Evolutionary conservation across 2,797 vertebrate species (phyloP).

Genomic region (Arnoldichthys spilopterus): DNA sequence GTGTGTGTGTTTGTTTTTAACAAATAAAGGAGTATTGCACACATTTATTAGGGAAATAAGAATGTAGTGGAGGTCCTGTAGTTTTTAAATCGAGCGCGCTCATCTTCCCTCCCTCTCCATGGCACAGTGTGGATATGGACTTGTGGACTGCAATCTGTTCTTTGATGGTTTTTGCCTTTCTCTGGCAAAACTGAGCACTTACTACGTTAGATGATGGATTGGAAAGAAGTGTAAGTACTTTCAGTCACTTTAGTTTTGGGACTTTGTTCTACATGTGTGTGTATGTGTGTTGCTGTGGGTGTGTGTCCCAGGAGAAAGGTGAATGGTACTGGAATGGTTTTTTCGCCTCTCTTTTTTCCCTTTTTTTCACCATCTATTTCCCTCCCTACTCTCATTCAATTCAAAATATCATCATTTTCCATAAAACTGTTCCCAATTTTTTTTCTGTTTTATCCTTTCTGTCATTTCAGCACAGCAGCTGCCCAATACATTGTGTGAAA

Average conservation of each 20-base stretch:
- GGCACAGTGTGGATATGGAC: slow-evolving; percentile 70
- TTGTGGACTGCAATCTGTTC: slow-evolving; percentile 71
- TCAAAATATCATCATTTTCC: too few species aligned
- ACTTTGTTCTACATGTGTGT: background rate
- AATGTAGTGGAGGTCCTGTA: slow-evolving; percentile 6
- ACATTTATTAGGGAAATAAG: background rate
- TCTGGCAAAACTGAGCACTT: slow-evolving; percentile 68
- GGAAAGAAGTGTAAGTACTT: slow-evolving; percentile 85
- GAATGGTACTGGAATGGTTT: background rate
- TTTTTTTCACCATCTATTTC: slow-evolving; percentile 5
- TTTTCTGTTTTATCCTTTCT: background rate
- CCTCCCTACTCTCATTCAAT: background rate
- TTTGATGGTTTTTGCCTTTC: slow-evolving; percentile 69
- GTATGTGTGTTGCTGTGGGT: slow-evolving; percentile 18
- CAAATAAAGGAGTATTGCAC: background rate
- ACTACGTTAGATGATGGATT: slow-evolving; percentile 82
- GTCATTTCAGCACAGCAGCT: background rate
- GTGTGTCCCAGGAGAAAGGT: slow-evolving; percentile 11
- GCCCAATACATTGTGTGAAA: background rate
- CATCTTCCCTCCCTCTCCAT: slow-evolving; percentile 60
- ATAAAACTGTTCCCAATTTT: background rate
- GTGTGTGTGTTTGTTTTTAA: background rate
- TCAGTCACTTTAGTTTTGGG: slow-evolving; percentile 20
- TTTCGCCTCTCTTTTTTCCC: too few species aligned
- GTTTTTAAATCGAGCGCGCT: slow-evolving; percentile 23